Evolutionary conservation across 2,888 invertebrate genomes (phyloP), one percentile per base, ranked within the genome.

Genomic region (Sabellastarte sp.): DNA sequence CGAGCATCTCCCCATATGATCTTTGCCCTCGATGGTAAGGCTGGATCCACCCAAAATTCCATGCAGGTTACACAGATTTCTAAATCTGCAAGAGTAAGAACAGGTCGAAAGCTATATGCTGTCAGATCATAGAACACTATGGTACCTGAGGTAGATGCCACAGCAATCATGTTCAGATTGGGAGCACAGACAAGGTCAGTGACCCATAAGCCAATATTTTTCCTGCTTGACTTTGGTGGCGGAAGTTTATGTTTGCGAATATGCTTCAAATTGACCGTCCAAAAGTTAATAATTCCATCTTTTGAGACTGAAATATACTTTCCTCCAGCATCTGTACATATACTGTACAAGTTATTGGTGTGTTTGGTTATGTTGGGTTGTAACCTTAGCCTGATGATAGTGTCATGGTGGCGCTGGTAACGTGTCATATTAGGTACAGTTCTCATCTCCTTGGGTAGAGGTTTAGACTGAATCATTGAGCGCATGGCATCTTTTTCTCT

Each of bases 271-370:
- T 90, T 89, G 26, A 90, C 82, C 0, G 89, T 87, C 92, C 92
- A 93, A 83, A 90, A 90, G 80, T 90, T 90, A 70, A 93, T 87
- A 73, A 87, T 85, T 1, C 92, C 93, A 76, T 92, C 92, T 72
- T 88, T 89, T 74, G 91, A 91, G 30, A 88, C 88, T 0, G 92
- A 90, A 67, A 91, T 81, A 82, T 91, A 92, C 74, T 87, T 87
- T 50, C 41, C 41, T 15, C 20, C 10, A 15, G 41, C 20, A 20
- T 41, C 41, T 20, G 10, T 15, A 41, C 10, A 10, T 41, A 41
- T 10, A 15, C 65, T 66, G 88, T 56, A 60, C 5, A 61, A 29
- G 20, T 24, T 60, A 32, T 41, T 50, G 20, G 32, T 53, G 1
- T 26, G n/a, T 30, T 65, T 66, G 41, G 31, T 30, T 3, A 33